Evolutionary conservation across 1,140 invertebrate genomes (phyloP).

Genomic region (Aradophagus sp.): DNA sequence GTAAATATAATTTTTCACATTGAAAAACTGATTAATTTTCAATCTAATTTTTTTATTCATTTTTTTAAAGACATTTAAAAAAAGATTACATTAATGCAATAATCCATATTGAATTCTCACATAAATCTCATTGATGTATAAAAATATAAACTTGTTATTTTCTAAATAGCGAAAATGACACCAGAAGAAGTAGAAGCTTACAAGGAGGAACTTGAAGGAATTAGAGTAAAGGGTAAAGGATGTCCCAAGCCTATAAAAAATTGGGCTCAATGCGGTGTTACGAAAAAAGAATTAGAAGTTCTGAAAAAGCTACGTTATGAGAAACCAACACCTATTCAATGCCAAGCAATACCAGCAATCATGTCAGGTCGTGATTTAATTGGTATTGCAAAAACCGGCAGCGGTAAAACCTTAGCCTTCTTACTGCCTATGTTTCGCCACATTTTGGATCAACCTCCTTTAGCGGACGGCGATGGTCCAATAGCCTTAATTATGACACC

Average conservation of each 20-base stretch:
- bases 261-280: slow-evolving; percentile 99
- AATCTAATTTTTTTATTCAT: no score
- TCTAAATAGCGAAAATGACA: slow-evolving; percentile 87
- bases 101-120: no score
- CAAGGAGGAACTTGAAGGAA: slow-evolving; percentile 88
- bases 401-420: slow-evolving; percentile 99
- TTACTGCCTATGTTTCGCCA: slow-evolving; percentile 99
- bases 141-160: background rate
- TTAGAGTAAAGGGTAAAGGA: slow-evolving; percentile 88
- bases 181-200: slow-evolving; percentile 90
- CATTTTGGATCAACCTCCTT: slow-evolving; percentile 92
- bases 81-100: no score
- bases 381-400: slow-evolving; percentile 99
- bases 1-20: slow-evolving; percentile 55
- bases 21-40: no score
- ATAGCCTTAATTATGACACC: slow-evolving; percentile 98
- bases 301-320: slow-evolving; percentile 95
- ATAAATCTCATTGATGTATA: no score
- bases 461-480: slow-evolving; percentile 97
- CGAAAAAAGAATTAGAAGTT: slow-evolving; percentile 95
- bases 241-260: slow-evolving; percentile 96
- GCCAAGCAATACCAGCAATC: slow-evolving; percentile 98
- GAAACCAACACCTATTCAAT: slow-evolving; percentile 99
- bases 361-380: slow-evolving; percentile 98
- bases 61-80: no score